Conservation (phyloP, 2,888 invertebrate genomes). For the Phyllotreta cruciferae region DNA sequence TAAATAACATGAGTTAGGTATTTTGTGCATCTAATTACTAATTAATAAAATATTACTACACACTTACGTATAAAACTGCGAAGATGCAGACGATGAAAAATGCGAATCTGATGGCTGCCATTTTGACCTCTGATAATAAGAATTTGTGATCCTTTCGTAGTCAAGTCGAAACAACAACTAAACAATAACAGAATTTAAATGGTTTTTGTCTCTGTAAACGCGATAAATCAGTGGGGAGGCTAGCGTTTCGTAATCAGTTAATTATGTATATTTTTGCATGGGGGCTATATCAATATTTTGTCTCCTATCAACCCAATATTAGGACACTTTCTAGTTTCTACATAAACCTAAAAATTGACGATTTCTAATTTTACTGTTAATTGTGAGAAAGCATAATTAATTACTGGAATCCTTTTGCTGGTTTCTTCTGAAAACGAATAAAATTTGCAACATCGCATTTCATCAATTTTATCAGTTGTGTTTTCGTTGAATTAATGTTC, state of each 20-base stretch:
- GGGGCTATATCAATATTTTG: constrained; percentile 5
- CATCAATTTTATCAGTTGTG: too few species aligned
- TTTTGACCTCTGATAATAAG: constrained; percentile 32
- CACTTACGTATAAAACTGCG: constrained; percentile 44
- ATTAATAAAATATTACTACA: constrained; percentile 9
- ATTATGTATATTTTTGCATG: constrained; percentile 3
- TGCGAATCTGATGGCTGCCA: constrained; percentile 45
- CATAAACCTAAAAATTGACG: too few species aligned
- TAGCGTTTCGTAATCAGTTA: constrained; percentile 15
- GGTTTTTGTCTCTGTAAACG: constrained; percentile 14
- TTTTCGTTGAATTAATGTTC: too few species aligned
- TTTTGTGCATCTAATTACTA: background rate
- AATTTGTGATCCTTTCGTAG: constrained; percentile 7
- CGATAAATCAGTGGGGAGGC: constrained; percentile 19
- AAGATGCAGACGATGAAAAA: constrained; percentile 40
- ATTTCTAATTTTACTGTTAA: too few species aligned
- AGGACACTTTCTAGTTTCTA: background rate
- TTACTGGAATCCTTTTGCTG: too few species aligned
- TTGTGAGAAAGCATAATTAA: too few species aligned
- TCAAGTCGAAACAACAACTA: constrained; percentile 22
- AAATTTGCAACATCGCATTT: too few species aligned
- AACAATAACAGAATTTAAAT: constrained; percentile 19
- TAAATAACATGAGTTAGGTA: too few species aligned
- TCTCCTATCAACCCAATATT: too few species aligned
- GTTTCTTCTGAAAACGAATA: too few species aligned